A percentile compares a stretch with the other conserved stretches of the same genome.
phyloP scores from a whole-genome alignment of 2,113 vertebrate species.

The Neolamprologus longior region DNA sequence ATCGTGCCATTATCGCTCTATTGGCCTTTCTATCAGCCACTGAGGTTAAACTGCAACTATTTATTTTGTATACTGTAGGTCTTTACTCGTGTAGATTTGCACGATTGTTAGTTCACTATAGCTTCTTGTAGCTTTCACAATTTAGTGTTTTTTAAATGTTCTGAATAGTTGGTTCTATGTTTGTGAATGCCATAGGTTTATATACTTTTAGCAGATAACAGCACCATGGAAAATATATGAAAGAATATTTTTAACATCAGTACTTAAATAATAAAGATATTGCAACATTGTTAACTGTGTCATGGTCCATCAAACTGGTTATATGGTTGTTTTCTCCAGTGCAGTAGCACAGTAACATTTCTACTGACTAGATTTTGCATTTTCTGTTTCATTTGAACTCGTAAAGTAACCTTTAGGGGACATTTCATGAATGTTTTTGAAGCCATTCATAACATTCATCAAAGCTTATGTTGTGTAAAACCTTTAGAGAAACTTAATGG shows the following conservation, averaged over 20 bases:
- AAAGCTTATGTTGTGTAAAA: neutral
- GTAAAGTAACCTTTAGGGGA: neutral
- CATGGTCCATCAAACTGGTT: neutral
- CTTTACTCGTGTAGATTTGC: conserved; percentile 11
- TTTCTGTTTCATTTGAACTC: neutral
- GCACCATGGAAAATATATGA: neutral
- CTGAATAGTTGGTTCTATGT: neutral
- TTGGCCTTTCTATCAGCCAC: neutral
- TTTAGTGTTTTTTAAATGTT: neutral
- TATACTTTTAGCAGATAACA: neutral
- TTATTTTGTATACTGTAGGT: conserved; percentile 16
- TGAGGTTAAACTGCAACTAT: conserved; percentile 20
- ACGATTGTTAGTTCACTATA: neutral
- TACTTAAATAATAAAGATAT: conserved; percentile 29
- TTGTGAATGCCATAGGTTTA: conserved; percentile 14
- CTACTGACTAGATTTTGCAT: neutral
- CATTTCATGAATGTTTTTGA: neutral
- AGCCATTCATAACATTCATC: neutral
- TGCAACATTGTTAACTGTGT: neutral
- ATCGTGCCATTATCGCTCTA: neutral
- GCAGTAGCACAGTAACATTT: neutral
- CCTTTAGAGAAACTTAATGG: neutral
- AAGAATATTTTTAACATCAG: conserved; percentile 11
- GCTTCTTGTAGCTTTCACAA: neutral
- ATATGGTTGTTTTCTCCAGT: neutral